These are phyloP conservation scores for Seira ritae DNA, from an alignment of 2,888 invertebrate genomes.

Conservation along the genomic window DNA sequence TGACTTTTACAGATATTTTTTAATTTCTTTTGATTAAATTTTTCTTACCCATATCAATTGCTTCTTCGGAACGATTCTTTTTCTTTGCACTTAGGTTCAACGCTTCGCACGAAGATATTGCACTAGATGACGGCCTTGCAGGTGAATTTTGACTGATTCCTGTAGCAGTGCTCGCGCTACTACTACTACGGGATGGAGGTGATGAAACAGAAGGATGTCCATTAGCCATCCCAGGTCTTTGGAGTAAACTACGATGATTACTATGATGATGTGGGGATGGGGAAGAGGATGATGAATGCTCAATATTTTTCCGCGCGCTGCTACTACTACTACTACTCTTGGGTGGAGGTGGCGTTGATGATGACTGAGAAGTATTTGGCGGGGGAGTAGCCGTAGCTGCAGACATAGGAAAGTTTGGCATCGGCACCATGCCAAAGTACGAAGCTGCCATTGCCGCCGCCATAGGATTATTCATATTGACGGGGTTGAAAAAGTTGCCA, in stretches of 20 bases:
- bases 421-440: constrained; percentile 43
- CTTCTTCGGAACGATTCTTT: constrained; percentile 36
- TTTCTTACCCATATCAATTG: constrained; percentile 52
- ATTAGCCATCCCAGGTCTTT: constrained; percentile 31
- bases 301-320: constrained; percentile 16
- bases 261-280: constrained; percentile 33
- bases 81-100: constrained; percentile 54
- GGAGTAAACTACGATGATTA: no score
- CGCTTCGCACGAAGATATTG: constrained; percentile 58
- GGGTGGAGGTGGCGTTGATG: not conserved
- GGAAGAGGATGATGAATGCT: constrained; percentile 21
- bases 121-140: constrained; percentile 43
- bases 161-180: constrained; percentile 21
- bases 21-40: no score
- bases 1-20: not conserved
- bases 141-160: constrained; percentile 46
- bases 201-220: constrained; percentile 43
- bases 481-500: constrained; percentile 49
- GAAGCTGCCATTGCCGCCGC: constrained; percentile 59
- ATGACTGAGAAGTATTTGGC: constrained; percentile 11
- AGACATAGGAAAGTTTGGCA: constrained; percentile 32
- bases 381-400: not conserved
- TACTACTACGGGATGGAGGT: constrained; percentile 41
- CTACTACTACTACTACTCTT: constrained; percentile 26
- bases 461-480: constrained; percentile 51